These are phyloP conservation scores for Miltochrista miniata DNA, from an alignment of 2,888 invertebrate species.

Conservation along the genomic window DNA sequence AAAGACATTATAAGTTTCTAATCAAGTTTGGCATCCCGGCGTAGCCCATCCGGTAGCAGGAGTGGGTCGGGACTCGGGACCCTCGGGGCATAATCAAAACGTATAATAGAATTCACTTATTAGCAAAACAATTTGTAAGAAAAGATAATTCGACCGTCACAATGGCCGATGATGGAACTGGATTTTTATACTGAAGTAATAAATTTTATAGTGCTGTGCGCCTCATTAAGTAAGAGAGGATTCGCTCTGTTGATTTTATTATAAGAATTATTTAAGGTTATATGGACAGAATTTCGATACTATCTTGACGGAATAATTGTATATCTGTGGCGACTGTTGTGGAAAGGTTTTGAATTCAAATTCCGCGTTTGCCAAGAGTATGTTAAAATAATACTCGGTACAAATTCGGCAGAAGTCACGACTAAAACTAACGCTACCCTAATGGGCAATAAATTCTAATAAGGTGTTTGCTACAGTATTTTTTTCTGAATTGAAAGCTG, in stretches of 20 bases:
- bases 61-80: too few species aligned
- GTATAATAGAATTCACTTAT: conserved; percentile 20
- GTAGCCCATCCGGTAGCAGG: too few species aligned
- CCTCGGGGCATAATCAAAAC: too few species aligned
- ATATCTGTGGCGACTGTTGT: neutral
- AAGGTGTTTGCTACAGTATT: too few species aligned
- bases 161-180: conserved; percentile 34
- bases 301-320: conserved; percentile 17
- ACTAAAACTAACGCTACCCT: too few species aligned
- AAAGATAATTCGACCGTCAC: conserved; percentile 22
- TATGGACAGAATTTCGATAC: conserved; percentile 24
- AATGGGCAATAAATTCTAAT: too few species aligned
- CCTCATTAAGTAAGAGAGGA: conserved; percentile 48
- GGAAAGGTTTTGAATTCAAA: neutral
- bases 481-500: too few species aligned
- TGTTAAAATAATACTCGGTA: too few species aligned
- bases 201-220: conserved; percentile 32
- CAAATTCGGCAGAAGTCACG: too few species aligned
- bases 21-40: too few species aligned
- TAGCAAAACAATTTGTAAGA: conserved; percentile 25
- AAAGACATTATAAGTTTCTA: too few species aligned
- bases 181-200: conserved; percentile 34
- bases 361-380: too few species aligned
- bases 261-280: conserved; percentile 46
- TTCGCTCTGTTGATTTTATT: conserved; percentile 54